Percentiles rank a stretch among this genome's conserved stretches.
These are phyloP conservation scores for Fratercula arctica DNA, from an alignment of 2,797 vertebrate genomes.

Conservation along the genomic window DNA sequence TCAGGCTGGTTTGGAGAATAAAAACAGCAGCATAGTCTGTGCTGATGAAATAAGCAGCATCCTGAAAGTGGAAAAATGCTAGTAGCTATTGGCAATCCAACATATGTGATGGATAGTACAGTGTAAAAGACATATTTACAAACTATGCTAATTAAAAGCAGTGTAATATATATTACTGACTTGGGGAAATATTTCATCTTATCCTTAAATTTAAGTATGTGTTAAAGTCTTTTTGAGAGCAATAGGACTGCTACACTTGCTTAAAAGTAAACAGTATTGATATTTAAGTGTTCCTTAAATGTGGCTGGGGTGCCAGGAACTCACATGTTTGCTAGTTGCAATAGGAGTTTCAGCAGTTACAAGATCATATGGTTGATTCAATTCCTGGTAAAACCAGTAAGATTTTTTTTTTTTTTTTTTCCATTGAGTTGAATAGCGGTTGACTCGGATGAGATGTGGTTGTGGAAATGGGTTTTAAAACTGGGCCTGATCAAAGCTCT, in stretches of 20 bases:
- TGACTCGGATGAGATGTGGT: not conserved
- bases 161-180: not conserved
- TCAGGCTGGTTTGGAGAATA: conserved; percentile 35
- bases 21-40: conserved; percentile 20
- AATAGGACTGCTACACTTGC: not conserved
- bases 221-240: not conserved
- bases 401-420: not conserved
- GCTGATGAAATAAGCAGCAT: not conserved
- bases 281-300: not conserved
- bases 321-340: not conserved
- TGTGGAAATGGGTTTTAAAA: not conserved
- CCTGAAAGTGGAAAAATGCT: not conserved
- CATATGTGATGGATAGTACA: not conserved
- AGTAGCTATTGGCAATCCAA: not conserved
- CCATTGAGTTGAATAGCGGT: not conserved
- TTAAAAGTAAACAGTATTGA: not conserved
- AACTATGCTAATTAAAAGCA: conserved; percentile 13
- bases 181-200: not conserved
- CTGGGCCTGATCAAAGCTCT: not conserved
- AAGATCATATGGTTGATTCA: not conserved
- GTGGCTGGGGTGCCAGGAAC: not conserved
- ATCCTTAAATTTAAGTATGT: not conserved
- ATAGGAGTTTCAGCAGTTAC: not conserved
- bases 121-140: not conserved
- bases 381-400: not conserved